Conservation (phyloP, 2,113 vertebrate genomes). For the Puntigrus tetrazona region DNA sequence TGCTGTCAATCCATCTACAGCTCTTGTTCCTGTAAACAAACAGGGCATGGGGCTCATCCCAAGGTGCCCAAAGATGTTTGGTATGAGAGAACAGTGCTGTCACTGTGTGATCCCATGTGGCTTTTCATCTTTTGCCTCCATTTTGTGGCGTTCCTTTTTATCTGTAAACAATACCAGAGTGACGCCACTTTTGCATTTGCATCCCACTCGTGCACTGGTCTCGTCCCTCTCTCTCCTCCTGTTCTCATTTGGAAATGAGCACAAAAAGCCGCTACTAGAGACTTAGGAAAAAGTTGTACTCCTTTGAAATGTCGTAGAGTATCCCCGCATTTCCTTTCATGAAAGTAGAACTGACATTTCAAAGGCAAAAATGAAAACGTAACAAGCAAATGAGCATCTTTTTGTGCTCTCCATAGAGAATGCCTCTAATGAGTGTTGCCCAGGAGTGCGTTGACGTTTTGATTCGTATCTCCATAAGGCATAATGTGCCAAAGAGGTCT, state of each 20-base stretch:
- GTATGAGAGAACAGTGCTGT: slow-evolving; percentile 64
- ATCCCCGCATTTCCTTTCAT: slow-evolving; percentile 33
- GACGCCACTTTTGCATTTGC: slow-evolving; percentile 67
- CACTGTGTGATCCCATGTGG: slow-evolving; percentile 61
- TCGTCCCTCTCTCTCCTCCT: slow-evolving; percentile 48
- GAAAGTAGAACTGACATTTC: slow-evolving; percentile 25
- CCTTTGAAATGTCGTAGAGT: slow-evolving; percentile 33
- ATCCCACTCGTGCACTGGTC: slow-evolving; percentile 63
- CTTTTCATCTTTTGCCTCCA: slow-evolving; percentile 50
- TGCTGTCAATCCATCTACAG: slow-evolving; percentile 63
- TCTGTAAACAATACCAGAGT: slow-evolving; percentile 65
- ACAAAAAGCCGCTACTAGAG: slow-evolving; percentile 48
- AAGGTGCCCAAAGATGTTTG: slow-evolving; percentile 65
- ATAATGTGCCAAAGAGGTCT: slow-evolving; percentile 50
- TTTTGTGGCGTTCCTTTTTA: slow-evolving; percentile 64
- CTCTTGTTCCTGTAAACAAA: slow-evolving; percentile 63
- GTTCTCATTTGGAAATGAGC: slow-evolving; percentile 43
- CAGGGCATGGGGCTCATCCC: slow-evolving; percentile 61
- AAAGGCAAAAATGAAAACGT: slow-evolving; percentile 40
- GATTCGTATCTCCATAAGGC: slow-evolving; percentile 41
- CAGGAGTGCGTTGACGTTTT: slow-evolving; percentile 32
- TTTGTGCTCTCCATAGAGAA: background rate
- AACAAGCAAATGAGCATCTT: slow-evolving; percentile 47
- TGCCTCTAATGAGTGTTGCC: slow-evolving; percentile 43
- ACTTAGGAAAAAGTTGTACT: slow-evolving; percentile 13